phyloP scores from a whole-genome alignment of 2,113 vertebrate species.

The Colossoma macropomum region DNA sequence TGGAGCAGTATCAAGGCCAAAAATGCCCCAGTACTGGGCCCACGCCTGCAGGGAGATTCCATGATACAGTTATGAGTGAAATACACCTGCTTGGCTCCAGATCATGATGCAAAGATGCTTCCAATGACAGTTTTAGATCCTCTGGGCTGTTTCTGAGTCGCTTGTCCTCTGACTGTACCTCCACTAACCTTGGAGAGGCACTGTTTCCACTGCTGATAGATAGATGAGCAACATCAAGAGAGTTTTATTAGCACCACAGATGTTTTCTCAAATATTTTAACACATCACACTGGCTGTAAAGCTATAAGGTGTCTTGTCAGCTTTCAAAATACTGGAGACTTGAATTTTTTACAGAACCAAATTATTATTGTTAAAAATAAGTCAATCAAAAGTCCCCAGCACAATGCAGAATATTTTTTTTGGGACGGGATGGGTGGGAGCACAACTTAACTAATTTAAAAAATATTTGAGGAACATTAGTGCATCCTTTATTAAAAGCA shows the following conservation, averaged over 20 bases:
- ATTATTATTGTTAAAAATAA: no score
- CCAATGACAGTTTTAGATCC: not conserved
- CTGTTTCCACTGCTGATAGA: not conserved
- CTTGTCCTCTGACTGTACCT: constrained; percentile 1
- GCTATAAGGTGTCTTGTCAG: not conserved
- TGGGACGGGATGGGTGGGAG: no score
- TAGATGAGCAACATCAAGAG: not conserved
- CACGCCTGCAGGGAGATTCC: constrained; percentile 7
- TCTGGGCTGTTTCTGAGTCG: not conserved
- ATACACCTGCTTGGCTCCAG: not conserved
- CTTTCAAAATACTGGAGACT: not conserved
- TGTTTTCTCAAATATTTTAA: not conserved
- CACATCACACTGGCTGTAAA: not conserved
- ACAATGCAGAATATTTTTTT: no score
- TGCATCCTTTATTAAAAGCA: no score
- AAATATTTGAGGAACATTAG: no score
- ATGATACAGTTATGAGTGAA: not conserved
- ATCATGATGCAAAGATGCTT: not conserved
- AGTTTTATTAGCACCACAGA: not conserved
- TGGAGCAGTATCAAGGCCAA: constrained; percentile 9
- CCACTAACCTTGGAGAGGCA: not conserved
- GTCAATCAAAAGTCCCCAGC: no score
- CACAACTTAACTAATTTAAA: no score
- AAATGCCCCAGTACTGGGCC: not conserved
- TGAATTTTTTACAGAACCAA: not conserved